Base-by-base conservation (phyloP, 1,140 invertebrate species). In the Hetaerina americana region DNA sequence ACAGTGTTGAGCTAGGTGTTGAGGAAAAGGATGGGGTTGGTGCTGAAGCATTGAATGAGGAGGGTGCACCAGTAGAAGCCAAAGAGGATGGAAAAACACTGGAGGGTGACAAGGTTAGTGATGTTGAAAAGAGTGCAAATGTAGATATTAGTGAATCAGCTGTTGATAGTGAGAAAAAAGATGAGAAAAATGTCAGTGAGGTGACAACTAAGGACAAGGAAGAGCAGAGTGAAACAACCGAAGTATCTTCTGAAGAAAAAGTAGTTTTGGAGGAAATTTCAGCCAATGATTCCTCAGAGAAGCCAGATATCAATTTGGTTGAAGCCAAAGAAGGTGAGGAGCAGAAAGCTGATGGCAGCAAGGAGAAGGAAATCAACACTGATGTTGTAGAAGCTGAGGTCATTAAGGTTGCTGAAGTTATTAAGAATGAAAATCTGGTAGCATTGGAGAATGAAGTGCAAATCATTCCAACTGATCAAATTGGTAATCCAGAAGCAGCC, bases 41-140 rank as follows among this genome's bases (percentile, higher is more conserved):
- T 69, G 76, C 77, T 40, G 75, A 78, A 71, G 76, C 77, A 70
- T 71, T 74, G 66, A 31, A 72, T 0, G 78, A 79, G 57, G 75
- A 76, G 40, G 18, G 26, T 0, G 66, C 69, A 5, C 77, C 79
- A 70, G 74, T 74, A 72, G 49, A 24, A 15, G 73, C 75, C 40
- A 69, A 26, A 27, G 28, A 68, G 68, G 70, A 72, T 1, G 71
- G 76, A 40, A 40, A 74, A 25, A 69, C 76, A 73, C 69, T 71
- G 66, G 27, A 73, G 70, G 26, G 67, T 70, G 66, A 66, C 22
- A 66, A 66, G 26, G 68, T 66, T 76, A 49, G 66, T 71, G 66
- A 72, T 71, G 66, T 68, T 31, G 71, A 75, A 71, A 67, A 68
- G 68, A 74, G 27, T 24, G 75, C 75, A 1, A 76, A 73, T 69